Percentiles rank a stretch among this genome's conserved stretches.
Conservation (phyloP, 2,113 vertebrate genomes). For the Peromyscus maniculatus region DNA sequence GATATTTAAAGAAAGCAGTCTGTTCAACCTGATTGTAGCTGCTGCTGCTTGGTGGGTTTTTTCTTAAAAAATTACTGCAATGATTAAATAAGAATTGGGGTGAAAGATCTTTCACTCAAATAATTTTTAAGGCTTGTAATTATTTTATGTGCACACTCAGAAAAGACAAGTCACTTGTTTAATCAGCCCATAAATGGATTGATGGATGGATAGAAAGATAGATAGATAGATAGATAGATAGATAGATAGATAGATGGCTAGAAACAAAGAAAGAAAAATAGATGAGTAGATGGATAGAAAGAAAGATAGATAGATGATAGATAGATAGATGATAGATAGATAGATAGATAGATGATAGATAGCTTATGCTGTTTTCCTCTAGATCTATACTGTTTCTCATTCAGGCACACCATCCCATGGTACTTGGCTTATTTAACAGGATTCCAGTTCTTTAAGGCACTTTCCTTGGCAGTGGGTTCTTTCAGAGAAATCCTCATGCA, state of each 20-base stretch:
- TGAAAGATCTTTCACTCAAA: constrained; percentile 5
- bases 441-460: constrained; percentile 70
- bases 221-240: too few species aligned
- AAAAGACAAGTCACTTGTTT: constrained; percentile 42
- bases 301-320: neutral
- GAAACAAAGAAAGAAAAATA: neutral
- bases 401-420: constrained; percentile 57
- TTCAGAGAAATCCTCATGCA: constrained; percentile 54
- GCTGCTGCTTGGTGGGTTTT: neutral
- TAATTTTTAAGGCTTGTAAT: neutral
- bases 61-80: neutral
- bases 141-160: neutral
- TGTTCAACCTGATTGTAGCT: neutral
- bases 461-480: constrained; percentile 74
- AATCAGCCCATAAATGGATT: neutral
- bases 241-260: neutral
- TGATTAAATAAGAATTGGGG: neutral
- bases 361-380: constrained; percentile 26
- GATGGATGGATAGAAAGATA: neutral
- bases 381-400: constrained; percentile 60
- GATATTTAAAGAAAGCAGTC: constrained; percentile 37
- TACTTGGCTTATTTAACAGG: constrained; percentile 69
- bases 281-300: neutral
- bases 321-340: neutral
- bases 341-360: neutral